Evolutionary conservation across 1,140 invertebrate genomes (phyloP).

Genomic region (Chelonus insularis): DNA sequence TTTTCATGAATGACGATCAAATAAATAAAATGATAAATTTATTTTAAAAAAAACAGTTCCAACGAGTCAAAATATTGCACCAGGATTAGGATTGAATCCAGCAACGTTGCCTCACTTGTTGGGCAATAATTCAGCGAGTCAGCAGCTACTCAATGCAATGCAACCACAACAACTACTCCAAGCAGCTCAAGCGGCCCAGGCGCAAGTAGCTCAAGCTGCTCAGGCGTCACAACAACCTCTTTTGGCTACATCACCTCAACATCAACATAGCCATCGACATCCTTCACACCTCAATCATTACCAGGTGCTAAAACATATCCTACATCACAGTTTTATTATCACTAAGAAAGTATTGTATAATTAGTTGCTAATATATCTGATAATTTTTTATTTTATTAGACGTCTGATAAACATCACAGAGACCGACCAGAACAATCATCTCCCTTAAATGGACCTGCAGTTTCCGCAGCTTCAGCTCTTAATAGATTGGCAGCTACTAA

Average conservation of each 20-base stretch:
- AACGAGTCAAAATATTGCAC: slow-evolving; percentile 58
- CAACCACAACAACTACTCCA: slow-evolving; percentile 63
- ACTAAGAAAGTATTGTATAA: slow-evolving; percentile 6
- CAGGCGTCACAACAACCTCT: slow-evolving; percentile 58
- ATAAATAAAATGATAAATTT: neutral
- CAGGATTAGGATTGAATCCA: slow-evolving; percentile 63
- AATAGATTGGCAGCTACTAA: slow-evolving; percentile 73
- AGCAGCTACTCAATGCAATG: slow-evolving; percentile 67
- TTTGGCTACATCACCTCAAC: slow-evolving; percentile 56
- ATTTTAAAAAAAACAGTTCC: slow-evolving; percentile 47
- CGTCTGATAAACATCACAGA: slow-evolving; percentile 56
- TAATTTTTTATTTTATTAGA: slow-evolving; percentile 35
- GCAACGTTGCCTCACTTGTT: slow-evolving; percentile 70
- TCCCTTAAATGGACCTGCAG: slow-evolving; percentile 56
- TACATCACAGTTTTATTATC: no score
- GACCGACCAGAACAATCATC: slow-evolving; percentile 56
- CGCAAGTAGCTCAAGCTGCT: slow-evolving; percentile 48
- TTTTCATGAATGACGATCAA: no score
- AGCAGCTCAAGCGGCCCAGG: slow-evolving; percentile 52
- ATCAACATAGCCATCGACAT: slow-evolving; percentile 52
- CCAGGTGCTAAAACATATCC: slow-evolving; percentile 41
- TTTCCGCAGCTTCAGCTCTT: slow-evolving; percentile 57
- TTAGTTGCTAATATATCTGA: neutral
- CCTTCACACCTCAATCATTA: slow-evolving; percentile 57
- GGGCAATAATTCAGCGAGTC: slow-evolving; percentile 67